phyloP scores from a whole-genome alignment of 2,888 invertebrate genomes.

The Drosophila colorata region DNA sequence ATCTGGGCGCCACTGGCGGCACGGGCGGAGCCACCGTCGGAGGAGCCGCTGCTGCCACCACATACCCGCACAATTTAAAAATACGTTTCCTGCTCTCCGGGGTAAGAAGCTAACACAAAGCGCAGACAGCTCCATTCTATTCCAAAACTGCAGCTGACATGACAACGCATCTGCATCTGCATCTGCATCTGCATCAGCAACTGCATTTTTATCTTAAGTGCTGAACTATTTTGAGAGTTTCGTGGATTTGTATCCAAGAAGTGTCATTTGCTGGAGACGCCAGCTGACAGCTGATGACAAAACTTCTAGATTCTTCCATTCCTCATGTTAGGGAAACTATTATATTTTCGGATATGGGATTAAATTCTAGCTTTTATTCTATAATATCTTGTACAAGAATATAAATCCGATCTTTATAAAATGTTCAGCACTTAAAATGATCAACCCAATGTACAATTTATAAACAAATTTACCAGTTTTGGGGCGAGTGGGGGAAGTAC shows the following conservation, averaged over 20 bases:
- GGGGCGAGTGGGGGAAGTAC: no score
- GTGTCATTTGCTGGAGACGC: slow-evolving; percentile 22
- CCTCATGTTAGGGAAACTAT: no score
- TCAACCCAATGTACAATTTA: no score
- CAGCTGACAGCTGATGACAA: slow-evolving; percentile 38
- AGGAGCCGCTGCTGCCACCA: slow-evolving; percentile 74
- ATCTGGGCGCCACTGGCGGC: slow-evolving; percentile 61
- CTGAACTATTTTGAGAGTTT: slow-evolving; percentile 45
- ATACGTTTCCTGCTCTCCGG: slow-evolving; percentile 85
- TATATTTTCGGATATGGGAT: no score
- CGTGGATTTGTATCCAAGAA: slow-evolving; percentile 21
- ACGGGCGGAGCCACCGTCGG: slow-evolving; percentile 24
- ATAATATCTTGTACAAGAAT: no score
- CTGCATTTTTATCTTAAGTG: slow-evolving; percentile 11
- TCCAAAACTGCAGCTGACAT: slow-evolving; percentile 6
- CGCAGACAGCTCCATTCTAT: neutral
- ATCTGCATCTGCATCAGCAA: slow-evolving; percentile 3
- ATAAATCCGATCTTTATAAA: no score
- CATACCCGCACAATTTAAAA: slow-evolving; percentile 85
- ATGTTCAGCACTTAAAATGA: no score
- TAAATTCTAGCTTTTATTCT: no score
- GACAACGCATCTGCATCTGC: slow-evolving; percentile 8
- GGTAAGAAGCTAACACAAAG: slow-evolving; percentile 71
- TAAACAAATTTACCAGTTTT: no score
- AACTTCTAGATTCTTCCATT: slow-evolving; percentile 8